Base-by-base conservation (phyloP, 2,888 invertebrate species). In the Dasypogon diadema region DNA sequence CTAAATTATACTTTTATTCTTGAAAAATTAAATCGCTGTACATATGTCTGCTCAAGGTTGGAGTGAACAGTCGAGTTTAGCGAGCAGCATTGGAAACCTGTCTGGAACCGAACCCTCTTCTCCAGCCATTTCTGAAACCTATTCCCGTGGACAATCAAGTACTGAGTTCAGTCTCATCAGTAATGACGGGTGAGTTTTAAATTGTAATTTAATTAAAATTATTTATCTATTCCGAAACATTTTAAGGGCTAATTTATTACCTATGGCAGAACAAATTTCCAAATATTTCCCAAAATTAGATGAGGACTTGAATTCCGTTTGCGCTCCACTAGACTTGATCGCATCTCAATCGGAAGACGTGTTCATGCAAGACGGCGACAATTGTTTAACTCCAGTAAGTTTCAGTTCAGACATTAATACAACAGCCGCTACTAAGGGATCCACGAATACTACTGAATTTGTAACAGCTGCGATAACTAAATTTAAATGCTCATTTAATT, bases 101-200 rank as follows among this genome's bases (percentile, higher is more conserved):
- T 95, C 95, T 0, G 93, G 92, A 5, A 90, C 90, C 70, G 91
- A 90, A 24, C 95, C 95, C 0, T 95, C 94, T 0, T 96, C 96
- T 0, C 96, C 96, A 30, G 92, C 91, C 80, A 91, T 82, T 21
- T 89, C 89, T 12, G 89, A 91, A 82, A 84, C 89, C 81, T 84
- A 87, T 83, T 83, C 88, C 2, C 89, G 89, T 78, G 90, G 89
- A 80, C 82, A 81, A 21, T 81, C 82, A 54, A 90, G 89, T 81
- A 90, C 89, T 79, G 88, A 89, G 80, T 89, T 89, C 68, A 91
- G 91, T 82, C 84, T 90, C 75, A 87, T 90, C 81, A 91, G 91
- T 83, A 89, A 87, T 79, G 91, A 91, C 80, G 90, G 91, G 90
- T 90, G 24, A n/a, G 0, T 4, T 26, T 12, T n/a, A 56, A 2